Evolutionary conservation across 2,888 invertebrate genomes (phyloP).

Genomic region (Syrphus vitripennis): DNA sequence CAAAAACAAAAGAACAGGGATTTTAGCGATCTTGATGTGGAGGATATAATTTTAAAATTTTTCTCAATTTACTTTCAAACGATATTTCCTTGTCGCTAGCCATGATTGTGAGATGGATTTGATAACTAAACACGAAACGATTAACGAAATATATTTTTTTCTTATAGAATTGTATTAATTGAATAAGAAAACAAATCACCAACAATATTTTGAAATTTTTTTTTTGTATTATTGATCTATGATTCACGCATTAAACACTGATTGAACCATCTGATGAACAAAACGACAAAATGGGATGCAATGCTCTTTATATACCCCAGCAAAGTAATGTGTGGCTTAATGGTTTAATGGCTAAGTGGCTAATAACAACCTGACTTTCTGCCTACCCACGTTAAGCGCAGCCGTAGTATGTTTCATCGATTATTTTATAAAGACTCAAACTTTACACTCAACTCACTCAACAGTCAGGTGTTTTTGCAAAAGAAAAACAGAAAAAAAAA

Average conservation of each 20-base stretch:
- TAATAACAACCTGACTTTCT: slow-evolving; percentile 51
- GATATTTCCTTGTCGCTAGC: slow-evolving; percentile 52
- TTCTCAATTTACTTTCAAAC: slow-evolving; percentile 51
- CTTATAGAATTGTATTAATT: not conserved
- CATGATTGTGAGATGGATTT: slow-evolving; percentile 29
- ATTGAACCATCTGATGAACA: slow-evolving; percentile 66
- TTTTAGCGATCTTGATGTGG: not conserved
- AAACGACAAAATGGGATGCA: slow-evolving; percentile 67
- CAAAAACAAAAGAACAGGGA: not conserved
- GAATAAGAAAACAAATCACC: slow-evolving; percentile 14
- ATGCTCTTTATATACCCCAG: slow-evolving; percentile 64
- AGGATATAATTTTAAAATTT: not conserved
- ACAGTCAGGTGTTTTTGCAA: slow-evolving; percentile 37
- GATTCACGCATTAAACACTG: slow-evolving; percentile 65
- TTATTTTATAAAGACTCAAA: not conserved
- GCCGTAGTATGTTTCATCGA: slow-evolving; percentile 1
- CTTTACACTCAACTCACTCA: slow-evolving; percentile 58
- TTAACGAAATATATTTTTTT: not conserved
- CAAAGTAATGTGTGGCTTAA: slow-evolving; percentile 28
- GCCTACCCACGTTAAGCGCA: slow-evolving; percentile 17
- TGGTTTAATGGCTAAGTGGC: slow-evolving; percentile 51
- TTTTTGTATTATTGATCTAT: slow-evolving; percentile 41
- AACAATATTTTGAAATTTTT: slow-evolving; percentile 1
- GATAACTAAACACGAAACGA: not conserved
- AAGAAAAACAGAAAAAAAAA: not conserved